Base-by-base conservation (phyloP, 2,888 invertebrate genomes). In the Fragum fragum region DNA sequence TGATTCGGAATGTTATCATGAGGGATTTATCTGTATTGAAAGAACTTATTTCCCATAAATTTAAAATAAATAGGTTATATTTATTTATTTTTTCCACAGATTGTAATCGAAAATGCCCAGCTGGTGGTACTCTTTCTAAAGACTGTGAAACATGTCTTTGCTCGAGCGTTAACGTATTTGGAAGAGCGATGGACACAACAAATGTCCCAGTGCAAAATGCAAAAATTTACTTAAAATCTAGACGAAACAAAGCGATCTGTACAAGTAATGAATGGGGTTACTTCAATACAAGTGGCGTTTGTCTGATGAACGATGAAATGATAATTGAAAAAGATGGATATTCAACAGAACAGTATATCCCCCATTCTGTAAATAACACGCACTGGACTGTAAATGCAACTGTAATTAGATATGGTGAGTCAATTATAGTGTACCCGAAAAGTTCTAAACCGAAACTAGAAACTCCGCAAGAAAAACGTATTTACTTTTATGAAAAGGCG, bases 251-350 rank as follows among this genome's bases (percentile, higher is more conserved):
- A 23, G 26, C 73, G 1, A 36, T 73, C 6, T 6, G 16, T 16
- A 42, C 29, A 21, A 61, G 57, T 16, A 29, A 73, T 28, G 42
- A 26, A 7, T 28, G 32, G 57, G 73, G 73, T 1, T 26, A 61
- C 11, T 73, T 42, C 28, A 21, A 14, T 0, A 61, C 52, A 5
- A 42, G 26, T 42, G 73, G 73, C 23, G 18, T 73, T 6, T 73
- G 73, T 47, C 21, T 73, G 21, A 73, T 73, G 73, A 73, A 73
- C 28, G 73, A 73, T 18, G 39, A 73, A 21, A 73, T 59, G 14
- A 5, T 73, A 1, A 59, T 61, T 23, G 26, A 59, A 23, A 61
- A 7, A 47, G 7, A 3, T 21, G 52, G 52, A 2, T 36, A 74
- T 32, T 28, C 66, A 21, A 53, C 66, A 21, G 32, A 32, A 32